A percentile compares a stretch with the other conserved stretches of the same genome.
Conservation (phyloP, 92 coral and sea anemone species). For the Porites lobata region DNA sequence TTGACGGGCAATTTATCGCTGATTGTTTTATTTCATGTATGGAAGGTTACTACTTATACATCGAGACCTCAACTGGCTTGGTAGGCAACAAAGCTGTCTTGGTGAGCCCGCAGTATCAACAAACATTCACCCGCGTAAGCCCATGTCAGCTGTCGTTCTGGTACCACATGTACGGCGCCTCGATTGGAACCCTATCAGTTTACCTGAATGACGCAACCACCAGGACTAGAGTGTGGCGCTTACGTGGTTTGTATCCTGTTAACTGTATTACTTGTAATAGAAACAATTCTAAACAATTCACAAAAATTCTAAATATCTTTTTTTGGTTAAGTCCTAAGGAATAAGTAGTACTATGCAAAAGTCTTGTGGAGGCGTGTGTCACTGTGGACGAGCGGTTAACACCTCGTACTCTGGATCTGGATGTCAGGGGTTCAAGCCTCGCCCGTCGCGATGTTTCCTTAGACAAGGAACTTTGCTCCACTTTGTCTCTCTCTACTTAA, state of each 20-base stretch:
- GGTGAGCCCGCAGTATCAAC: conserved; percentile 85
- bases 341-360: too few relatives aligned
- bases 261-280: not conserved
- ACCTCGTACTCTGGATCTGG: too few relatives aligned
- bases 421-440: too few relatives aligned
- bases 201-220: conserved; percentile 74
- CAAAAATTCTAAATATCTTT: too few relatives aligned
- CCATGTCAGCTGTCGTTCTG: conserved; percentile 74
- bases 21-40: not conserved
- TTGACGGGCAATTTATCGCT: not conserved
- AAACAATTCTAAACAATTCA: too few relatives aligned
- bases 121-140: conserved; percentile 55
- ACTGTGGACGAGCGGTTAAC: too few relatives aligned
- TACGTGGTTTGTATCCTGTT: conserved; percentile 69
- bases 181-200: conserved; percentile 76
- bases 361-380: too few relatives aligned
- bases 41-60: conserved; percentile 87
- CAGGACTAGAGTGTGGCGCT: conserved; percentile 81
- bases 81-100: conserved; percentile 89
- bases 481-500: too few relatives aligned
- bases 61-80: conserved; percentile 91
- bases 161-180: conserved; percentile 89
- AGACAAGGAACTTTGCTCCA: too few relatives aligned
- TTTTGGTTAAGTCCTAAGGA: too few relatives aligned
- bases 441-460: too few relatives aligned